Evolutionary conservation across 1,140 invertebrate species (phyloP).

Genomic region (Pinna nobilis): DNA sequence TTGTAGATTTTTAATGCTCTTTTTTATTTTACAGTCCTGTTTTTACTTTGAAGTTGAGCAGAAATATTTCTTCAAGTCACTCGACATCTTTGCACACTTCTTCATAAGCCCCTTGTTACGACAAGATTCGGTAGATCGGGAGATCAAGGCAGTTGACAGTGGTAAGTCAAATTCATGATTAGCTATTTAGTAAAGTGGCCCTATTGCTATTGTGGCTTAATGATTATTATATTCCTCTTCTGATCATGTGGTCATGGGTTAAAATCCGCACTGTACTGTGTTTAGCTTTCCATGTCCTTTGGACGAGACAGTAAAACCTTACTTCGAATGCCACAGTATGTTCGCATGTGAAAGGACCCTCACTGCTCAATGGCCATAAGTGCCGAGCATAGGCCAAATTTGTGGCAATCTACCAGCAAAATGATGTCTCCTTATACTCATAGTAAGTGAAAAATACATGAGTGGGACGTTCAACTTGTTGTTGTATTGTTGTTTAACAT

Average conservation of each 20-base stretch:
- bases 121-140: slow-evolving; percentile 66
- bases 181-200: neutral
- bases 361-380: no score
- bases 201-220: no score
- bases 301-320: no score
- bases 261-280: neutral
- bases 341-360: no score
- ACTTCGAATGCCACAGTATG: no score
- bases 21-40: slow-evolving; percentile 78
- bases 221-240: neutral
- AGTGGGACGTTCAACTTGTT: no score
- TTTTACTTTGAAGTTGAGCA: slow-evolving; percentile 93
- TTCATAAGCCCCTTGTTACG: slow-evolving; percentile 69
- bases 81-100: slow-evolving; percentile 80
- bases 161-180: slow-evolving; percentile 72
- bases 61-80: slow-evolving; percentile 82
- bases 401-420: no score
- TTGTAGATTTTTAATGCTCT: neutral
- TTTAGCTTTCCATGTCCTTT: neutral
- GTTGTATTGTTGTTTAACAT: no score
- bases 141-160: slow-evolving; percentile 70
- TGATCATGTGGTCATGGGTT: neutral
- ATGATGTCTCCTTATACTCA: no score
- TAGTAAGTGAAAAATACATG: no score
- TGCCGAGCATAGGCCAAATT: no score